Evolutionary conservation across 53 echinoderm and acorn worm genomes (phyloP), one percentile per base, ranked within the genome.

Genomic region (Paracentrotus lividus): DNA sequence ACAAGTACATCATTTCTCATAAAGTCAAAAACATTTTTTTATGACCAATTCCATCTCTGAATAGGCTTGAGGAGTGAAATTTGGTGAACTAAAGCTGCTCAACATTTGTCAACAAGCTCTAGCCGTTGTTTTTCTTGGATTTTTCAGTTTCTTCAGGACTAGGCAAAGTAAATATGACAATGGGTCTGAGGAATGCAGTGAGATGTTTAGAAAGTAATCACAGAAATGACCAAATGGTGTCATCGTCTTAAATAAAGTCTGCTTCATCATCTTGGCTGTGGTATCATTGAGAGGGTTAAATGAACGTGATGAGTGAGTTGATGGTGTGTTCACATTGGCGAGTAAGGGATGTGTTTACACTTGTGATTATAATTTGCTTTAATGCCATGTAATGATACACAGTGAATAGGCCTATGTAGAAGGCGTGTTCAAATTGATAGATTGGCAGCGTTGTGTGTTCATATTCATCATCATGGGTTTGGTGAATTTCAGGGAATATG

Each of bases 201-300:
- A 15, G 34, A 55, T 86, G 86, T 86, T 86, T 86, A 86, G 54
- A 86, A 86, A 86, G 86, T 86, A 49, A 86, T 86, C 86, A 86
- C 36, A 6, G 2, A 86, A 55, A 86, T 86, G 57, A 86, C 86
- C 86, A 9, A 86, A 81, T 47, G 81, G 81, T 81, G 81, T 81
- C 81, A 81, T 81, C 81, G 44, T 33, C n/a, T n/a, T 57, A n/a
- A 47, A 81, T 44, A 81, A 81, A 14, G n/a, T 45, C 27, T 23
- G 31, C 77, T 44, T 43, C 23, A 77, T n/a, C 68, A 43, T 44
- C 21, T 23, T 2, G 44, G 9, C 81, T 81, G n/a, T 81, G 33
- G 45, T 14, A 81, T 45, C 44, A 81, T 38, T 6, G 13, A 3
- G 13, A 24, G 47, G 47, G 81, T 27, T 81, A 26, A 47, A 81